These are phyloP conservation scores for Pseudorhiza aurosa DNA, from an alignment of 30 jellyfish, hydroid and myxozoan species.

Conservation along the genomic window DNA sequence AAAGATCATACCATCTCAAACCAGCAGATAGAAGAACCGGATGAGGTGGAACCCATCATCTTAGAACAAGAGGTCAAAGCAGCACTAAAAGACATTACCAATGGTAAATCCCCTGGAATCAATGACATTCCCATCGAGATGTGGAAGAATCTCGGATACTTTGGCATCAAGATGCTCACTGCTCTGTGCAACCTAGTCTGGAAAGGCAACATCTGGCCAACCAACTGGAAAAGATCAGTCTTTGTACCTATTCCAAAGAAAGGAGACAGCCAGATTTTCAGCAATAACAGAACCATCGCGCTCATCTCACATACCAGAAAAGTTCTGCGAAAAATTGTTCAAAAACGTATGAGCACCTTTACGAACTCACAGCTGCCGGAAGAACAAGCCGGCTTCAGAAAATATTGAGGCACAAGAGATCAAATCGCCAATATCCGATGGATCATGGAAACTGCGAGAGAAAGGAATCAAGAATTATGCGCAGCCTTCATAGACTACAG, in stretches of 20 bases:
- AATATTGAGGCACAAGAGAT: constrained; percentile 28
- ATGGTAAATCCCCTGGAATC: constrained; percentile 22
- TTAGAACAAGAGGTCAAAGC: not conserved
- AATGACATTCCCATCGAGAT: constrained; percentile 28
- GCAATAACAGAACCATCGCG: constrained; percentile 15
- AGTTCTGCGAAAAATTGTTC: constrained; percentile 33
- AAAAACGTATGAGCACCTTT: constrained; percentile 1
- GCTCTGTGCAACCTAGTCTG: constrained; percentile 26
- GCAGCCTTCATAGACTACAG: constrained; percentile 13
- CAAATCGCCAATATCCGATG: constrained; percentile 30
- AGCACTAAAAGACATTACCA: constrained; percentile 2
- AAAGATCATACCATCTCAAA: not conserved
- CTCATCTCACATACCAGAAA: constrained; percentile 35
- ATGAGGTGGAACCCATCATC: not conserved
- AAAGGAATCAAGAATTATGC: not conserved
- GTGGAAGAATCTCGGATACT: constrained; percentile 23
- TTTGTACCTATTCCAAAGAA: constrained; percentile 39
- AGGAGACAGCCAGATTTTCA: constrained; percentile 28
- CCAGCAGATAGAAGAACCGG: constrained; percentile 5
- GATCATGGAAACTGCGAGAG: constrained; percentile 21
- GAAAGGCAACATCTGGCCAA: constrained; percentile 33
- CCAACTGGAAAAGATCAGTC: constrained; percentile 31
- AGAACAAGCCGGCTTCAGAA: constrained; percentile 51
- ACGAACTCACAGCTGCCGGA: not conserved
- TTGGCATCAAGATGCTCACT: not conserved